These are phyloP conservation scores for Oplegnathus fasciatus DNA, from an alignment of 2,113 vertebrate species.

Conservation along the genomic window DNA sequence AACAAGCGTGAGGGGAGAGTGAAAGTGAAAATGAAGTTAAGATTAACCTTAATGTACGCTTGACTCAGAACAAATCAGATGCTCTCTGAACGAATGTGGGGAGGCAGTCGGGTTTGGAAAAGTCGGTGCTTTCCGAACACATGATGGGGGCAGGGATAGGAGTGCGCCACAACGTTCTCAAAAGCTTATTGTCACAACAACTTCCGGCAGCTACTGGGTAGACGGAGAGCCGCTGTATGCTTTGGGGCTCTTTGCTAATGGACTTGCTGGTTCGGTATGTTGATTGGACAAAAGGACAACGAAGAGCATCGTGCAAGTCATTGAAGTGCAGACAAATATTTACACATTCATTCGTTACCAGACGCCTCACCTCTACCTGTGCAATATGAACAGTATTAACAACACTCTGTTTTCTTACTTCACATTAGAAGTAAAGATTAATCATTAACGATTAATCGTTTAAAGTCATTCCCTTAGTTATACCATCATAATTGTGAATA, in stretches of 20 bases:
- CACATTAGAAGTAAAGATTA: not conserved
- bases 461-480: not conserved
- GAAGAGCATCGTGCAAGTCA: not conserved
- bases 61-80: not conserved
- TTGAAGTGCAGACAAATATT: slow-evolving; percentile 13
- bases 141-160: not conserved
- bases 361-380: not conserved
- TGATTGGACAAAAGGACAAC: not conserved
- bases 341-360: slow-evolving; percentile 8
- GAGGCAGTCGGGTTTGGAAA: not conserved
- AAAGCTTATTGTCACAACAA: slow-evolving; percentile 10
- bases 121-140: slow-evolving; percentile 22
- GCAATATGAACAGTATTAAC: not conserved
- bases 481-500: not conserved
- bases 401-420: not conserved
- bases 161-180: not conserved
- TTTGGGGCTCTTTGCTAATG: slow-evolving; percentile 4
- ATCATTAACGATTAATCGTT: not conserved
- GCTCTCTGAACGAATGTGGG: not conserved
- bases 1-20: not conserved
- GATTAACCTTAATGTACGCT: not conserved
- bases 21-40: not conserved
- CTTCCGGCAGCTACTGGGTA: not conserved
- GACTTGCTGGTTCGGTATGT: not conserved
- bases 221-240: not conserved